Evolutionary conservation across 2,888 invertebrate species (phyloP).

Genomic region (Epistrophe eligans): DNA sequence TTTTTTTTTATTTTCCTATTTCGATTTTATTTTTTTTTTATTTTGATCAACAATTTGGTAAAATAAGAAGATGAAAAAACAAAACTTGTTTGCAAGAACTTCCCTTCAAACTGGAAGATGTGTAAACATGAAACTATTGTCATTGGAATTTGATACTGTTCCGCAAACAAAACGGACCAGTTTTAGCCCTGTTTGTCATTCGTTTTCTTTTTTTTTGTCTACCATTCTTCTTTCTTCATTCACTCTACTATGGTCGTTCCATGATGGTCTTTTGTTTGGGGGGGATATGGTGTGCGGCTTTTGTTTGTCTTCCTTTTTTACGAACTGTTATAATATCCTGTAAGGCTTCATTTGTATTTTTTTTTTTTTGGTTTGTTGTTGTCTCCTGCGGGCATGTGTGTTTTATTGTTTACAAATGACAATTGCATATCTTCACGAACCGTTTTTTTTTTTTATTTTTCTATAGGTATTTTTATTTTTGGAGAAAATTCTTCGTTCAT

Average conservation of each 20-base stretch:
- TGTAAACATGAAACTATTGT: conserved; percentile 49
- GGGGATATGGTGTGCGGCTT: neutral
- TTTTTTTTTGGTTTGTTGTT: neutral
- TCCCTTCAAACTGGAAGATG: conserved; percentile 35
- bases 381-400: conserved; percentile 61
- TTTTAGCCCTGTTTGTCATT: conserved; percentile 19
- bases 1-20: conserved; percentile 7
- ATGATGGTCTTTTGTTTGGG: conserved; percentile 19
- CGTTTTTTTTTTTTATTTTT: conserved; percentile 9
- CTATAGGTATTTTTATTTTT: conserved; percentile 11
- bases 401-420: conserved; percentile 68
- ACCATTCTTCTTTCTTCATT: neutral
- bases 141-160: conserved; percentile 65
- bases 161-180: conserved; percentile 62
- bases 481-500: conserved; percentile 42
- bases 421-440: conserved; percentile 55
- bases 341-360: conserved; percentile 42
- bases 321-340: conserved; percentile 52
- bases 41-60: conserved; percentile 24
- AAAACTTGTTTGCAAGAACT: conserved; percentile 43
- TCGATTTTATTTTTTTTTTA: conserved; percentile 15
- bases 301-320: conserved; percentile 14
- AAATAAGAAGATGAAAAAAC: conserved; percentile 13
- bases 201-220: conserved; percentile 2
- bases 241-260: neutral